A percentile compares a stretch with the other conserved stretches of the same genome.
Evolutionary conservation across 2,888 invertebrate species (phyloP).

Genomic region (Chelonus formosanus): DNA sequence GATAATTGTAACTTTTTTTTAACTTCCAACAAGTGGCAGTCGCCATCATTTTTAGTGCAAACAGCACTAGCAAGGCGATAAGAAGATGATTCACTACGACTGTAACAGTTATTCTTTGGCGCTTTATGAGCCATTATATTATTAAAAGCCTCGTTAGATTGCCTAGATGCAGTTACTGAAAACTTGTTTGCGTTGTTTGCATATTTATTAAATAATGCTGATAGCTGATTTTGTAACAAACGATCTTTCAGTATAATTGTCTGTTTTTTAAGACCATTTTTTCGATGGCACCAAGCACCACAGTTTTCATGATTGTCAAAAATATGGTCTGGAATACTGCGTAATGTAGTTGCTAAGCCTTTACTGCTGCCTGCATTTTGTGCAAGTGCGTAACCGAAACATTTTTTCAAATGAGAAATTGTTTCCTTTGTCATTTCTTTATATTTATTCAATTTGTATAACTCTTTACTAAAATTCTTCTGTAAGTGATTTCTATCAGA

Average conservation of each 20-base stretch:
- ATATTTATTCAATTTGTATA: conserved; percentile 5
- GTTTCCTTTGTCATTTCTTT: conserved; percentile 8
- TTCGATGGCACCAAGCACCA: neutral
- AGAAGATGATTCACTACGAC: too few species aligned
- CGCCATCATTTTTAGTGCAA: too few species aligned
- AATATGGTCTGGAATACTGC: conserved; percentile 5
- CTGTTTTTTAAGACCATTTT: conserved; percentile 1
- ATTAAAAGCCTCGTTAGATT: neutral
- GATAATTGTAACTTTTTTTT: too few species aligned
- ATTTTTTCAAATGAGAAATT: conserved; percentile 6
- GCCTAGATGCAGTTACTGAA: neutral
- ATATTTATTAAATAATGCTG: conserved; percentile 29
- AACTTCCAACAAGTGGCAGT: too few species aligned
- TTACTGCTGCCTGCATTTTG: conserved; percentile 5
- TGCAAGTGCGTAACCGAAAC: conserved; percentile 1
- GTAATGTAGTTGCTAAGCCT: neutral
- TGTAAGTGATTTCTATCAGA: conserved; percentile 8
- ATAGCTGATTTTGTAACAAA: conserved; percentile 26
- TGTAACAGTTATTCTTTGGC: neutral
- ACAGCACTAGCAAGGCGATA: too few species aligned
- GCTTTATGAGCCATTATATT: conserved; percentile 7
- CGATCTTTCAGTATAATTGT: conserved; percentile 26
- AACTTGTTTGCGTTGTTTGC: neutral
- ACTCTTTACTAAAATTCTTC: conserved; percentile 7
- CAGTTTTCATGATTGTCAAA: neutral